Conservation (phyloP, 64 coral and sea anemone species). For the Pocillopora verrucosa region DNA sequence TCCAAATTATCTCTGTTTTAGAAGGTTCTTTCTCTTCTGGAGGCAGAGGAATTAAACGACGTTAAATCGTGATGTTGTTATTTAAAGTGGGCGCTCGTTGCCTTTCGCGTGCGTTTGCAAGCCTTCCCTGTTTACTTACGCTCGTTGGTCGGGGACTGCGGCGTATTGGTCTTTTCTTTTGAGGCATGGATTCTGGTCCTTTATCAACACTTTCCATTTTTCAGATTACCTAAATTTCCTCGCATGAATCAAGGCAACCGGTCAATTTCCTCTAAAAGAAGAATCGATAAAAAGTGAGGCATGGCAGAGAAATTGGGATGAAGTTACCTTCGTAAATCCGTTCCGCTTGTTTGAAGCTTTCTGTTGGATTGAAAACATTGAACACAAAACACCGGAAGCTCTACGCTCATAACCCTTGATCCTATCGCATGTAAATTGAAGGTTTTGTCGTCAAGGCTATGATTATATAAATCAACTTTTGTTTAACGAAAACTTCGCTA, state of each 20-base stretch:
- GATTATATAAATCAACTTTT: slow-evolving; percentile 4
- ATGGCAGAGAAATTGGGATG: neutral
- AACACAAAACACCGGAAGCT: slow-evolving; percentile 35
- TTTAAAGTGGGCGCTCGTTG: slow-evolving; percentile 39
- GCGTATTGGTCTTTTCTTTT: slow-evolving; percentile 25
- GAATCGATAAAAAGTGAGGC: neutral
- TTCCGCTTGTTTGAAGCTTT: slow-evolving; percentile 27
- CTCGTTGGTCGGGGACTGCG: neutral
- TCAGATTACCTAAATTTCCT: neutral
- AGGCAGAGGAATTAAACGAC: slow-evolving; percentile 32
- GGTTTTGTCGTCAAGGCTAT: neutral
- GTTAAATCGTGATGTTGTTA: slow-evolving; percentile 21
- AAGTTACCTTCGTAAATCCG: neutral
- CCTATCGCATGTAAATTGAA: slow-evolving; percentile 12
- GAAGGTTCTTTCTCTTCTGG: slow-evolving; percentile 62
- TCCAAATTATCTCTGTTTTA: slow-evolving; percentile 57
- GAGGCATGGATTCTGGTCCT: neutral
- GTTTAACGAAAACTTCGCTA: neutral
- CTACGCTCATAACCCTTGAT: neutral
- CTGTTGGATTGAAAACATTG: neutral
- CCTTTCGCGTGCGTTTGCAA: slow-evolving; percentile 33
- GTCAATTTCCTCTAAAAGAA: neutral
- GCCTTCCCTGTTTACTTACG: slow-evolving; percentile 17
- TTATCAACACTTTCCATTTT: neutral
- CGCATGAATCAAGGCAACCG: neutral